Conservation (phyloP, 1,140 invertebrate species). For the Maconellicoccus hirsutus region DNA sequence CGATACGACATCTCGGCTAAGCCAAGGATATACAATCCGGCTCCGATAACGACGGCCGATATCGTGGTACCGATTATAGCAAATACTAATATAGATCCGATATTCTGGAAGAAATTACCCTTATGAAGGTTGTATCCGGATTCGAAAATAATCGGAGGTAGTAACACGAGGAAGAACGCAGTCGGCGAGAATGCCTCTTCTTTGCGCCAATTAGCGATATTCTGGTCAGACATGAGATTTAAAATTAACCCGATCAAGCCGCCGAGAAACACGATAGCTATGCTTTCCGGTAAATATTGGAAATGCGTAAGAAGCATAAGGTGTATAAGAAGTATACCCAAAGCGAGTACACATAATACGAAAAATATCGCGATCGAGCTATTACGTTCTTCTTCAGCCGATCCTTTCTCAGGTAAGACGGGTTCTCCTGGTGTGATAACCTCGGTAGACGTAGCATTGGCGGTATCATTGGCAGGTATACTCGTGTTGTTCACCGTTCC, state of each 20-base stretch:
- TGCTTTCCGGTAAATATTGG: conserved; percentile 91
- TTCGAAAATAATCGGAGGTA: conserved; percentile 99
- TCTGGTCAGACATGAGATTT: conserved; percentile 78
- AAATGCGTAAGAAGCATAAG: conserved; percentile 89
- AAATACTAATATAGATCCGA: conserved; percentile 88
- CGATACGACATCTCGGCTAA: conserved; percentile 79
- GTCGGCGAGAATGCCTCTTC: conserved; percentile 96
- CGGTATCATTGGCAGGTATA: background rate
- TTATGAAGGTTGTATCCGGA: conserved; percentile 98
- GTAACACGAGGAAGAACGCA: conserved; percentile 87
- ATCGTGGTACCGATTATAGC: conserved; percentile 94
- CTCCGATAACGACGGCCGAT: conserved; percentile 86
- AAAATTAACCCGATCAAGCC: conserved; percentile 82
- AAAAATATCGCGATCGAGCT: conserved; percentile 96
- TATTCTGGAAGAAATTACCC: conserved; percentile 97
- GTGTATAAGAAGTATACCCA: conserved; percentile 90
- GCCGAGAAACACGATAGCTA: conserved; percentile 92
- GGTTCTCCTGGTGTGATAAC: conserved; percentile 40
- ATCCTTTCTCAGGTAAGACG: conserved; percentile 69
- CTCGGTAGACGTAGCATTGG: conserved; percentile 22
- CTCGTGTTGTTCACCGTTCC: background rate
- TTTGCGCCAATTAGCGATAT: conserved; percentile 86
- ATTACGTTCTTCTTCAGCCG: conserved; percentile 88
- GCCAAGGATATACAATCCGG: conserved; percentile 87
- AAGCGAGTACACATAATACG: conserved; percentile 78